These are phyloP conservation scores for Hemibagrus guttatus DNA, from an alignment of 2,797 vertebrate genomes.

Conservation along the genomic window DNA sequence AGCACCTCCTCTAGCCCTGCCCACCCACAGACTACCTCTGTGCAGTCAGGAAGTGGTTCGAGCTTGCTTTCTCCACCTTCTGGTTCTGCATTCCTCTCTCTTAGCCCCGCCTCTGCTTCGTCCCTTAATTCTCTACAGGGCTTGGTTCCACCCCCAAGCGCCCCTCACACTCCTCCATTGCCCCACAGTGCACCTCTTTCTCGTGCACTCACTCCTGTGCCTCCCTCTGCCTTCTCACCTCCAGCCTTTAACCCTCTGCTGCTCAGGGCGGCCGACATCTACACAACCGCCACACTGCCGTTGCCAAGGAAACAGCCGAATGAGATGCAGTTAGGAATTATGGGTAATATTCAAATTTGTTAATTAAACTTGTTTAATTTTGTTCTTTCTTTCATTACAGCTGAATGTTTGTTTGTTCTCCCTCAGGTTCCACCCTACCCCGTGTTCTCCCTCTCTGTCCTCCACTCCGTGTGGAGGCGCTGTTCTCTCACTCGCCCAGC, in stretches of 20 bases:
- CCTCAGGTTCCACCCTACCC: constrained; percentile 75
- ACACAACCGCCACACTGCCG: constrained; percentile 79
- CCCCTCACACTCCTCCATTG: constrained; percentile 77
- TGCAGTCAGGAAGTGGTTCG: constrained; percentile 65
- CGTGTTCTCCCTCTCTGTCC: constrained; percentile 75
- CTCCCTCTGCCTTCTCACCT: constrained; percentile 67
- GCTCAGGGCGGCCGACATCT: constrained; percentile 71
- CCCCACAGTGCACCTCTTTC: constrained; percentile 80
- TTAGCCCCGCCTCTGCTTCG: constrained; percentile 66
- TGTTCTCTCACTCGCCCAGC: constrained; percentile 76
- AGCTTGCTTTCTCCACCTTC: constrained; percentile 71
- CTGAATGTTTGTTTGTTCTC: not conserved
- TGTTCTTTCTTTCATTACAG: not conserved
- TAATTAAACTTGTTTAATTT: not conserved
- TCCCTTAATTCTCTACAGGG: constrained; percentile 67
- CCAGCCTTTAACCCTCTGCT: constrained; percentile 67
- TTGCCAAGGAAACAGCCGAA: constrained; percentile 77
- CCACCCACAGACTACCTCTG: constrained; percentile 63
- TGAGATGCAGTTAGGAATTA: constrained; percentile 75
- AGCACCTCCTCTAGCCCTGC: constrained; percentile 51
- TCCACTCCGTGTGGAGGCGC: constrained; percentile 73
- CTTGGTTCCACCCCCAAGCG: constrained; percentile 69
- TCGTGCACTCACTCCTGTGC: constrained; percentile 77
- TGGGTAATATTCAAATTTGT: constrained; percentile 63
- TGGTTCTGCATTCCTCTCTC: constrained; percentile 69